Base-by-base conservation (phyloP, 2,888 invertebrate genomes). In the Carcina quercana region DNA sequence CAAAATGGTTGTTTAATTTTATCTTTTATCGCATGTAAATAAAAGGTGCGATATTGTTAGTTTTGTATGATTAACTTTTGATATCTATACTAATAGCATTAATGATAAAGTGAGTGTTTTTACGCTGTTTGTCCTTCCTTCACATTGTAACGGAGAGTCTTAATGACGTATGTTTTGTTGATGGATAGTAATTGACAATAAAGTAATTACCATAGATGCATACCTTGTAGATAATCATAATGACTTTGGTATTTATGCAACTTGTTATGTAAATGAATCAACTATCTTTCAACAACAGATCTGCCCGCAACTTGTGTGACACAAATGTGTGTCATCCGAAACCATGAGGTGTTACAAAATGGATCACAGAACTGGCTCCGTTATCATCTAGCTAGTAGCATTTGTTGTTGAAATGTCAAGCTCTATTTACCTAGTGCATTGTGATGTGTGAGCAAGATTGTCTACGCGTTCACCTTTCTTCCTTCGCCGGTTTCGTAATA, bases 401-500 rank as follows among this genome's bases (percentile, higher is more conserved):
- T 48, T 53, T 48, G 45, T 39, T 50, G 42, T 42, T 52, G 59
- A 60, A 69, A 71, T 65, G 68, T 59, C 65, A 65, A 52, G 68
- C 68, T 73, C 73, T 69, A 75, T 74, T 73, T 72, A 66, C 57
- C 53, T 38, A 33, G 47, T 54, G 59, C 51, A 60, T 59, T 65
- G 60, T 69, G 69, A 69, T 72, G 68, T 59, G 64, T 61, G 53
- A 38, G 40, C 47, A 50, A 71, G 67, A 69, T 68, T 50, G 53
- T 47, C 35, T 50, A 70, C 66, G 54, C 40, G 73, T 68, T 76
- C 59, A 62, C 70, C 65, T 74, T 74, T 71, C 70, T 69, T 68
- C 52, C 19, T 8, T 22, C 31, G 20, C 13, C 7, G 19, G 28
- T 37, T 37, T 37, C 36, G 26, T 27, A 32, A 37, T 12, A 28